phyloP scores from a whole-genome alignment of 2,797 vertebrate species.

The Malacoctenus gilli region DNA sequence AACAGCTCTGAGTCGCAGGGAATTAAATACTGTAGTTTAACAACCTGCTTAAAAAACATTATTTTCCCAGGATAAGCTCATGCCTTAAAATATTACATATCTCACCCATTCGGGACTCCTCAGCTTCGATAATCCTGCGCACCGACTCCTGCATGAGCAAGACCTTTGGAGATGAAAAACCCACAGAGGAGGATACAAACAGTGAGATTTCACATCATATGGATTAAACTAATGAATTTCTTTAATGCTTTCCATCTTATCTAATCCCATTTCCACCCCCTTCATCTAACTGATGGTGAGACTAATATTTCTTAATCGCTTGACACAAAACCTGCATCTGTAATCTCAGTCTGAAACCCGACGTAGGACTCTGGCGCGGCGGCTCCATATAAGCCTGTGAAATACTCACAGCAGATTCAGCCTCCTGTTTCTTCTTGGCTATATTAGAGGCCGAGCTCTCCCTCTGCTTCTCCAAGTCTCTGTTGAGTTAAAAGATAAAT shows the following conservation, averaged over 20 bases:
- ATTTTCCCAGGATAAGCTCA: slow-evolving; percentile 24
- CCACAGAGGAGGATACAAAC: slow-evolving; percentile 26
- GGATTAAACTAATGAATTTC: slow-evolving; percentile 44
- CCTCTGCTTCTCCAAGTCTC: slow-evolving; percentile 94
- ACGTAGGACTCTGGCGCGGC: neutral
- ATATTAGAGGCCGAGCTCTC: slow-evolving; percentile 90
- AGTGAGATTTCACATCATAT: slow-evolving; percentile 47
- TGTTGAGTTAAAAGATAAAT: slow-evolving; percentile 66
- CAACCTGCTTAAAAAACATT: slow-evolving; percentile 39
- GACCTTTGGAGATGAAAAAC: slow-evolving; percentile 80
- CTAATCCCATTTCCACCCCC: slow-evolving; percentile 35
- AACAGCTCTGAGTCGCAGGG: slow-evolving; percentile 2
- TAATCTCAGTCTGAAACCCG: slow-evolving; percentile 5
- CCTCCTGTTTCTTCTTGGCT: slow-evolving; percentile 94
- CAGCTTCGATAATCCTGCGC: slow-evolving; percentile 94
- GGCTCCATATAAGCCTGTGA: slow-evolving; percentile 19
- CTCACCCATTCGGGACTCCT: slow-evolving; percentile 97
- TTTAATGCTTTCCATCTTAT: slow-evolving; percentile 38
- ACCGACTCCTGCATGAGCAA: slow-evolving; percentile 98
- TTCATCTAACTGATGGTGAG: slow-evolving; percentile 9
- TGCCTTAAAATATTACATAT: slow-evolving; percentile 31
- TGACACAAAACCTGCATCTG: slow-evolving; percentile 15
- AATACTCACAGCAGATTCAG: slow-evolving; percentile 91
- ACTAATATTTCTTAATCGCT: slow-evolving; percentile 31
- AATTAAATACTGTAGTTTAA: slow-evolving; percentile 12